Conservation (phyloP, 1,140 invertebrate genomes). For the Diploscapter pachys region DNA sequence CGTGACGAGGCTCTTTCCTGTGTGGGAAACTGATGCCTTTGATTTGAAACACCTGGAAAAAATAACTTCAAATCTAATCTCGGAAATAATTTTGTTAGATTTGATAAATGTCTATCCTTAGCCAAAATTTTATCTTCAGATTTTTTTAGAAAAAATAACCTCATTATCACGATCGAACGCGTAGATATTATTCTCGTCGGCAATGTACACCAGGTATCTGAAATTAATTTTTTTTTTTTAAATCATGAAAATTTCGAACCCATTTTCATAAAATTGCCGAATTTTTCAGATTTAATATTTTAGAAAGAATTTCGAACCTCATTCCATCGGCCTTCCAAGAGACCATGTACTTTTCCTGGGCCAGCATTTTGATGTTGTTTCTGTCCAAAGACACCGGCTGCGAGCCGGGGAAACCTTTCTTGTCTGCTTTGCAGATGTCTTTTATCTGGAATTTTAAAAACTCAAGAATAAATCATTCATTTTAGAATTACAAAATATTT, state of each 20-base stretch:
- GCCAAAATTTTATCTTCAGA: not conserved
- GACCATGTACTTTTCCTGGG: constrained; percentile 81
- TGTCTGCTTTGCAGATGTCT: constrained; percentile 54
- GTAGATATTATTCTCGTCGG: constrained; percentile 75
- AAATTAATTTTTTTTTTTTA: not conserved
- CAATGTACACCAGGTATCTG: constrained; percentile 94
- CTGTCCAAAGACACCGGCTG: constrained; percentile 78
- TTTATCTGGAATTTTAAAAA: constrained; percentile 19
- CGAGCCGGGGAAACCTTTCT: constrained; percentile 83
- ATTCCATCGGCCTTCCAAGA: constrained; percentile 99
- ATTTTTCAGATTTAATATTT: not conserved
- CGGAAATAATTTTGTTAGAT: constrained; percentile 63
- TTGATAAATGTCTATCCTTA: too few species aligned
- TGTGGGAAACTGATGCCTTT: constrained; percentile 5
- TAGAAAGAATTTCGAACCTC: constrained; percentile 64
- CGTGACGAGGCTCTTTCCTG: constrained; percentile 66
- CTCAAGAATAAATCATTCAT: not conserved
- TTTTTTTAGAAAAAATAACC: constrained; percentile 76
- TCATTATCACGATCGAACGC: constrained; percentile 92
- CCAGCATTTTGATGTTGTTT: constrained; percentile 75
- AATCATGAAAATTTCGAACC: constrained; percentile 33
- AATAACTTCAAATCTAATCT: constrained; percentile 71
- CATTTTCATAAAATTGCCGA: not conserved
- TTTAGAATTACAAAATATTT: too few species aligned
- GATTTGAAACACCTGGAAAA: constrained; percentile 54